Evolutionary conservation across 1,140 invertebrate species (phyloP).

Genomic region (Eufriesea mexicana): DNA sequence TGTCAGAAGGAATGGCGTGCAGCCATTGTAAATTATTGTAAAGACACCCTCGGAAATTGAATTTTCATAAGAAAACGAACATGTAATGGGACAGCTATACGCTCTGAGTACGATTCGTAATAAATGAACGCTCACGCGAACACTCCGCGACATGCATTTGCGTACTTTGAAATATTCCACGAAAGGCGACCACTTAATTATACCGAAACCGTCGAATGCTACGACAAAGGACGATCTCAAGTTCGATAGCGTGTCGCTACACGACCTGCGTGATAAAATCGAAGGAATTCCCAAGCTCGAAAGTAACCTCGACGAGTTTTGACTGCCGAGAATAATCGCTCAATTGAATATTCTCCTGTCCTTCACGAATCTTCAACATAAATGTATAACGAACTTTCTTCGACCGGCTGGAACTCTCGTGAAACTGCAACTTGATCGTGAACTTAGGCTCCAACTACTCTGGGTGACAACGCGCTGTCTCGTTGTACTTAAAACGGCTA

Average conservation of each 20-base stretch:
- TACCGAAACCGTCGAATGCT: constrained; percentile 22
- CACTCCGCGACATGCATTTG: neutral
- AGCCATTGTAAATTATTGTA: constrained; percentile 9
- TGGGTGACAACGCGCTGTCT: neutral
- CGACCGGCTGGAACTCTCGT: neutral
- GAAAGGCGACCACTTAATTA: constrained; percentile 34
- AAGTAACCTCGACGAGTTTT: constrained; percentile 29
- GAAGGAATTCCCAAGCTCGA: constrained; percentile 1
- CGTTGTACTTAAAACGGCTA: neutral
- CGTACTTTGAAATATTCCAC: constrained; percentile 26
- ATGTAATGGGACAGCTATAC: neutral
- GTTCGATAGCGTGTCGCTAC: constrained; percentile 47
- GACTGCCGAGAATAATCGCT: constrained; percentile 18
- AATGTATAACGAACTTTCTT: constrained; percentile 11
- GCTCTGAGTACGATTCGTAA: constrained; percentile 12
- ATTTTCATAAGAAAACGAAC: neutral
- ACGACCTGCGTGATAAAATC: constrained; percentile 1
- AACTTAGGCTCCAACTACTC: neutral
- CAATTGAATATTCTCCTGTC: neutral
- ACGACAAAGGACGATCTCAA: constrained; percentile 16
- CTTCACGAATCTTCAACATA: constrained; percentile 20
- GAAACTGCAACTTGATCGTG: neutral
- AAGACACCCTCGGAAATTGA: neutral
- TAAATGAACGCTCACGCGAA: constrained; percentile 20
- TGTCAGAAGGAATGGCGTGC: neutral